These are phyloP conservation scores for Bos indicus DNA, from an alignment of 2,113 vertebrate species.

Conservation along the genomic window DNA sequence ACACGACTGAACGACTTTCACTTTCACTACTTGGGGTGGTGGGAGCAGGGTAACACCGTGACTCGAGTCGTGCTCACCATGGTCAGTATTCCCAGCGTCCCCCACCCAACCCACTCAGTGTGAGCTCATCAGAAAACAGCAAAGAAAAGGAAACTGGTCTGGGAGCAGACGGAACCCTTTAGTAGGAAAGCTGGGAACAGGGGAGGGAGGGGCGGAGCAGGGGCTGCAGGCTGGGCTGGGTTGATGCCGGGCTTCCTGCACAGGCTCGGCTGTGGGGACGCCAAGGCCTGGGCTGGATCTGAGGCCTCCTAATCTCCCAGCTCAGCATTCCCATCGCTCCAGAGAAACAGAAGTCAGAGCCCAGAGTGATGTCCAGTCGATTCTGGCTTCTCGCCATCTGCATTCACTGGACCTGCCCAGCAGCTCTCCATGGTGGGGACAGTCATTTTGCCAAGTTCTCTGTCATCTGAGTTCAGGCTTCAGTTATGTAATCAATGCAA, in stretches of 20 bases:
- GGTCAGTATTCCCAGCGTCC: background rate
- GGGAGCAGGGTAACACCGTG: background rate
- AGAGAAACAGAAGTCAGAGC: background rate
- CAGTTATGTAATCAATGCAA: background rate
- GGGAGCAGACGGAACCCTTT: background rate
- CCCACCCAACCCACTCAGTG: background rate
- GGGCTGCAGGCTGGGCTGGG: fast-evolving
- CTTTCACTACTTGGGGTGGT: background rate
- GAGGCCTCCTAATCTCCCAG: background rate
- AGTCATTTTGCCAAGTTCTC: background rate
- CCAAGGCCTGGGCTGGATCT: background rate
- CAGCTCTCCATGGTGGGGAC: background rate
- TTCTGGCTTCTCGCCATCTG: background rate
- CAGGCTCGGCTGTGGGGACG: fast-evolving
- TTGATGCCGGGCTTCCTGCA: fast-evolving
- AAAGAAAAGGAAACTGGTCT: background rate
- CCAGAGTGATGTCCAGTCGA: background rate
- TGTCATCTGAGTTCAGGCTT: background rate
- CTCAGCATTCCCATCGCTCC: background rate
- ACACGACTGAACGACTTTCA: background rate
- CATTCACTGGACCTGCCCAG: background rate
- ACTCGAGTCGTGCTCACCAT: background rate
- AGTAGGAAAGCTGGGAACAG: background rate
- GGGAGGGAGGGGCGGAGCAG: too few species aligned
- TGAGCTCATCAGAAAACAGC: background rate